Conservation (phyloP, 1,140 invertebrate species). For the Hyphantria cunea region DNA sequence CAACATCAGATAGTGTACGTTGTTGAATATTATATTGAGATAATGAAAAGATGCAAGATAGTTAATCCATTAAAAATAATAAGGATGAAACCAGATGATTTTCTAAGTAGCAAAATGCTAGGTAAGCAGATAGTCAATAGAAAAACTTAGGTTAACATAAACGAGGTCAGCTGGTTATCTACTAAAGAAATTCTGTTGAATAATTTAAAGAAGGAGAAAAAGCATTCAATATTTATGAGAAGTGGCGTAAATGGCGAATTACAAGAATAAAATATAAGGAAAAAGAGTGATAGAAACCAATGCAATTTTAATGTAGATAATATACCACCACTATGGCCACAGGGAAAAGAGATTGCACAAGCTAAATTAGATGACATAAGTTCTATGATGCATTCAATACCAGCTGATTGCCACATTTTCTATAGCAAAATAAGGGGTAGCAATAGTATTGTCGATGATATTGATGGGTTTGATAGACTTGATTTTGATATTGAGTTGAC, state of each 20-base stretch:
- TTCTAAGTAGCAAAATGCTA: constrained; percentile 27
- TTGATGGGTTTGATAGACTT: constrained; percentile 4
- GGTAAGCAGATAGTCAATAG: constrained; percentile 35
- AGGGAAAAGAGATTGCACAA: constrained; percentile 3
- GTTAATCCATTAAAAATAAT: constrained; percentile 26
- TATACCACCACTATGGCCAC: constrained; percentile 6
- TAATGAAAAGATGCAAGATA: constrained; percentile 35
- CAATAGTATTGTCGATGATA: neutral
- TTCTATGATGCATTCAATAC: too few species aligned
- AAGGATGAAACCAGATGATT: constrained; percentile 35
- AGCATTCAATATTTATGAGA: constrained; percentile 7
- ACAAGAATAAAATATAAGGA: constrained; percentile 3
- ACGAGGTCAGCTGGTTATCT: constrained; percentile 1
- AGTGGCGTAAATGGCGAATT: constrained; percentile 5
- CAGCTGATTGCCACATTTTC: constrained; percentile 6
- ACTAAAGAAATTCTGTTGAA: constrained; percentile 1
- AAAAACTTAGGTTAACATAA: constrained; percentile 19
- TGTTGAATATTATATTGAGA: constrained; percentile 29
- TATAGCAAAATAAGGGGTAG: constrained; percentile 3
- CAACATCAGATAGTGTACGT: constrained; percentile 28
- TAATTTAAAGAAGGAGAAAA: constrained; percentile 1
- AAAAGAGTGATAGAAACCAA: constrained; percentile 5
- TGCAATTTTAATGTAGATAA: neutral
- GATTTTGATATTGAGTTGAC: constrained; percentile 4
- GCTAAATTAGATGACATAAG: too few species aligned